Evolutionary conservation across 2,113 vertebrate species (phyloP).

Genomic region (Microcebus tavaratra): DNA sequence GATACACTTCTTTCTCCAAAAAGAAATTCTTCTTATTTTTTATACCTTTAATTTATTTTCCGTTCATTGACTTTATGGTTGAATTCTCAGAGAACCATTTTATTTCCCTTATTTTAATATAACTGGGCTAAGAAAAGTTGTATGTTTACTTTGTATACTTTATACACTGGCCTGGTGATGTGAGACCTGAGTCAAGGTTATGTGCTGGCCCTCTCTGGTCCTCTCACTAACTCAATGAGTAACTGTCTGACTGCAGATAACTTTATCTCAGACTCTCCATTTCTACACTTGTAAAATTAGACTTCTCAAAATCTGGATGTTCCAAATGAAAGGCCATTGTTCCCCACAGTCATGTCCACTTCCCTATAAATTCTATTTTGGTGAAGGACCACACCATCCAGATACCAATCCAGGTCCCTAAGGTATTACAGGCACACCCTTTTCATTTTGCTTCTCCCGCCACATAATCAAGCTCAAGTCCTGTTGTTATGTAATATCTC

Average conservation of each 20-base stretch:
- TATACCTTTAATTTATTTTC: not conserved
- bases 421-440: rapidly evolving
- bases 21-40: not conserved
- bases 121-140: not conserved
- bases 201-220: not conserved
- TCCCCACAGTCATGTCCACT: not conserved
- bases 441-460: not conserved
- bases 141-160: not conserved
- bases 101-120: not conserved
- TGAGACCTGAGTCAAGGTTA: not conserved
- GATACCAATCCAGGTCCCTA: not conserved
- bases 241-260: not conserved
- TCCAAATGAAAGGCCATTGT: not conserved
- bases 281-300: not conserved
- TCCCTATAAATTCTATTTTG: not conserved
- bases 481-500: not conserved
- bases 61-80: not conserved
- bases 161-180: not conserved
- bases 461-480: not conserved
- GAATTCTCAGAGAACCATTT: not conserved
- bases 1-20: not conserved
- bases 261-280: not conserved
- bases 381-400: not conserved
- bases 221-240: not conserved
- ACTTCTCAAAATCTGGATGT: not conserved